Evolutionary conservation across 92 coral and sea anemone genomes (phyloP), one percentile per base, ranked within the genome.

Genomic region (Meandrina meandrites): DNA sequence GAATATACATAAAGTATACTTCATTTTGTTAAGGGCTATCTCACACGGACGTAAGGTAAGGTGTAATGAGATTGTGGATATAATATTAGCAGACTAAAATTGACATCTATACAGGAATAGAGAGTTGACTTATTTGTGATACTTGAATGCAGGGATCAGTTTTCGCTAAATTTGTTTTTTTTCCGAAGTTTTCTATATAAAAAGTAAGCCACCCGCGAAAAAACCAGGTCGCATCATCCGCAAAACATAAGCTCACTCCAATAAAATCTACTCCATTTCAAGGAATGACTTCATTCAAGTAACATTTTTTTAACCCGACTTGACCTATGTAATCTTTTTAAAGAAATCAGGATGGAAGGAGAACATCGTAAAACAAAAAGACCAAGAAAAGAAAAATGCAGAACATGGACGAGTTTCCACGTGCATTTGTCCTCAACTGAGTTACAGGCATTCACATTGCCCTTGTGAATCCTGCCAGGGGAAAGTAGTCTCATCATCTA

Each of bases 401-500:
- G 35, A 36, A 28, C 45, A 35, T 87, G 90, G 90, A 24, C 68
- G 54, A 51, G 90, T 87, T 68, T 71, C 90, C 30, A 80, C 86
- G 10, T 87, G 90, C 79, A 51, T 72, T 12, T 87, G 90, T 42
- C 72, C 77, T 12, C 58, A 81, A 24, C 57, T 81, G 76, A 81
- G 15, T 69, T 80, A 70, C 72, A 87, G 90, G 45, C 90, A 87
- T 80, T 87, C 90, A 35, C 90, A 87, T 87, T 87, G 86, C 31
- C 84, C 76, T 11, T 81, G 85, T 67, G 64, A 66, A 45, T 27
- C 85, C 11, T 81, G 85, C 64, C 66, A 81, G 67, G 85, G 85
- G 10, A 81, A 66, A 81, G 85, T 76, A 22, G 85, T 81, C 71
- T 87, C 84, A 54, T 72, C 90, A 4, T 87, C 81, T 45, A 87